phyloP scores from a whole-genome alignment of 2,888 invertebrate genomes.

The Cosmia pyralina region DNA sequence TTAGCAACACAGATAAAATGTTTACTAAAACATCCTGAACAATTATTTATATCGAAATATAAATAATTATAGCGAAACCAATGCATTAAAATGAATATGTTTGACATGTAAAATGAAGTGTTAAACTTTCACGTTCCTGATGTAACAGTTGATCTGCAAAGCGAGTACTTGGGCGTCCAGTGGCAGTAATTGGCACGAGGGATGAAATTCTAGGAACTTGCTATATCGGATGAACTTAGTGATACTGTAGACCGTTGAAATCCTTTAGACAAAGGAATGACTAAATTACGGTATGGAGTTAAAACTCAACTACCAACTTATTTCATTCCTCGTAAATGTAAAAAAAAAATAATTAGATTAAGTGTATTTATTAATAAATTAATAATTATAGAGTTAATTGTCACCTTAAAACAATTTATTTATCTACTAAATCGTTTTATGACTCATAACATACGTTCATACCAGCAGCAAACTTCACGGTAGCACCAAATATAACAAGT shows the following conservation, averaged over 20 bases:
- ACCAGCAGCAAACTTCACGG: not conserved
- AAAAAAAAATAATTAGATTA: no score
- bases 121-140: not conserved
- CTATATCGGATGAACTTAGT: not conserved
- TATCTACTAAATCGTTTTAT: not conserved
- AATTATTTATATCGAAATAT: not conserved
- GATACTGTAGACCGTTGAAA: not conserved
- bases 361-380: no score
- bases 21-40: not conserved
- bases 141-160: conserved; percentile 9
- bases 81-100: not conserved
- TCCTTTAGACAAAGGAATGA: not conserved
- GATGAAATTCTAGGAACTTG: not conserved
- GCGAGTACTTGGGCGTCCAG: not conserved
- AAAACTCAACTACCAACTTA: not conserved
- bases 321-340: no score
- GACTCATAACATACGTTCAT: not conserved
- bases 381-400: no score
- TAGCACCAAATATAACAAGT: conserved; percentile 3
- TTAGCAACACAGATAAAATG: no score
- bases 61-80: not conserved
- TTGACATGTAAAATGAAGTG: not conserved
- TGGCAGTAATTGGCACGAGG: conserved; percentile 3
- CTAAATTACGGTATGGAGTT: not conserved
- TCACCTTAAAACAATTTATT: no score